phyloP scores from a whole-genome alignment of 1,140 invertebrate genomes.

The Episyrphus balteatus region DNA sequence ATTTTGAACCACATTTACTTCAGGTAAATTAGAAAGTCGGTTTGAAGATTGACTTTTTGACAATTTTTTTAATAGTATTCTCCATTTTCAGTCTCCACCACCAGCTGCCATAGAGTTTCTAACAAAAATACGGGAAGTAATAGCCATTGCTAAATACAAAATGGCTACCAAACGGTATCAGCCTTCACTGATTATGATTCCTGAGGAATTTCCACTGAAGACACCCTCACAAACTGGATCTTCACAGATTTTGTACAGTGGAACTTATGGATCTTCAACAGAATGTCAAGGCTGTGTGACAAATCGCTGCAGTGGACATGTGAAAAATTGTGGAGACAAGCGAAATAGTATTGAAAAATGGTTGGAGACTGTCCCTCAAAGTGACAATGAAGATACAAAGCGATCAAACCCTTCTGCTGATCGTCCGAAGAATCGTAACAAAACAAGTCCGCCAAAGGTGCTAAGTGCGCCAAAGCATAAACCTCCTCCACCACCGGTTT shows the following conservation, averaged over 20 bases:
- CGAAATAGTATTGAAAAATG: constrained; percentile 61
- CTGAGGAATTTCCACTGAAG: constrained; percentile 53
- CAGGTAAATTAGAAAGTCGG: constrained; percentile 46
- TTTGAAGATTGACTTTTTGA: background rate
- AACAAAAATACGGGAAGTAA: constrained; percentile 76
- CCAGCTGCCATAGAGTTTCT: constrained; percentile 77
- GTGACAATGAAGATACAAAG: constrained; percentile 1
- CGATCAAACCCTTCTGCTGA: constrained; percentile 2
- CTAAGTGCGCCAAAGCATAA: constrained; percentile 25
- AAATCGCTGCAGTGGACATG: constrained; percentile 23
- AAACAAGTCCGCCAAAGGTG: constrained; percentile 12
- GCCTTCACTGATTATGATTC: constrained; percentile 66
- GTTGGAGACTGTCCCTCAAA: constrained; percentile 57
- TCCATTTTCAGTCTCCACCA: constrained; percentile 57
- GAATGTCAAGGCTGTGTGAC: constrained; percentile 16
- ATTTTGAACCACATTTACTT: constrained; percentile 73
- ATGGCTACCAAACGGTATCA: constrained; percentile 69
- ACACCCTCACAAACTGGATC: constrained; percentile 27
- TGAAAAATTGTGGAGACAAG: constrained; percentile 47
- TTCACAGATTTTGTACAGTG: constrained; percentile 11
- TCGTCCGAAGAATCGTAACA: constrained; percentile 1
- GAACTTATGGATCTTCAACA: background rate
- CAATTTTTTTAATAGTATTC: background rate
- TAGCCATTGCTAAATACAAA: constrained; percentile 74
- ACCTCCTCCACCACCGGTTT: constrained; percentile 17